Base-by-base conservation (phyloP, 2,888 invertebrate species). In the Conops quadrifasciatus region DNA sequence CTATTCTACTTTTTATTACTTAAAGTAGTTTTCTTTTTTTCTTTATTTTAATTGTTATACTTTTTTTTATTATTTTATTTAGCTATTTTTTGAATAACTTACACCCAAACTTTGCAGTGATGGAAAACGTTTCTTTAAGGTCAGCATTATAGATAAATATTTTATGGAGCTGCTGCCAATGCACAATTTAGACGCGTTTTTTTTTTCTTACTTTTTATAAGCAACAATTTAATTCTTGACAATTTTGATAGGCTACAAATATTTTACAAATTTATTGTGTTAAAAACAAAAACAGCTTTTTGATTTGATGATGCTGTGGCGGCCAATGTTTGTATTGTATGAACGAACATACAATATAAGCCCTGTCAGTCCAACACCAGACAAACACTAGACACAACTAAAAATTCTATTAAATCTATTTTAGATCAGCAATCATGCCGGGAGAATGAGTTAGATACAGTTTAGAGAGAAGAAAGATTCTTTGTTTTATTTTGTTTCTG, bases 61-160 rank as follows among this genome's bases (percentile, higher is more conserved):
- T 26, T 24, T 36, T 28, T 53, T 30, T 36, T 53, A 19, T 43
- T 21, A 21, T 43, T 56, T 58, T 19, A 21, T 36, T n/a, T 28
- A 21, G 28, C 15, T 43, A 26, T 67, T n/a, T 16, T 47, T 30
- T 28, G 16, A 15, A 49, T 1, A 60, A 86, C 88, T 88, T 84
- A 88, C 86, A 80, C 87, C 88, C 77, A 88, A 86, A 82, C 88
- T 88, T 76, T 87, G 87, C 75, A 88, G 81, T 72, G 88, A 88
- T 71, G 88, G 87, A 79, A 88, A 88, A 75, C 85, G 85, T 80
- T 87, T 88, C 78, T 88, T 88, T 77, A 88, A 83, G 73, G 80
- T 83, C 75, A 83, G 75, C 84, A 84, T 84, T 76, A 67, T 36
- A 36, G 9, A 36, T 4, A 36, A 36, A 36, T 36, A 36, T 36